A percentile compares a stretch with the other conserved stretches of the same genome.
phyloP scores from a whole-genome alignment of 2,797 vertebrate genomes.

The Sandelia bainsii region DNA sequence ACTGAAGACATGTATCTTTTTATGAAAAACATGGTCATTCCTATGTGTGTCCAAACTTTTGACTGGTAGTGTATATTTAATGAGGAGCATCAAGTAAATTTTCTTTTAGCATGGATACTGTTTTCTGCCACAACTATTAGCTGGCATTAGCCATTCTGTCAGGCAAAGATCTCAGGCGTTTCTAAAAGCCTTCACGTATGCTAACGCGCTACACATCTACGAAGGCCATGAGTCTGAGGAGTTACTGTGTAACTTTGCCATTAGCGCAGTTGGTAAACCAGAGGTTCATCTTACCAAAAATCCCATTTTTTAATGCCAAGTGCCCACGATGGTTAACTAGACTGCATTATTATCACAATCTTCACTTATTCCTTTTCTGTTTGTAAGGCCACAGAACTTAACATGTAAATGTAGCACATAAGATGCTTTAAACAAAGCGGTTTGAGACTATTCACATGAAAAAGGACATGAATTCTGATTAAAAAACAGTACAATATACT shows the following conservation, averaged over 20 bases:
- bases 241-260: neutral
- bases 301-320: neutral
- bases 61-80: too few relatives aligned
- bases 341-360: slow-evolving; percentile 8
- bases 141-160: slow-evolving; percentile 15
- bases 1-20: too few relatives aligned
- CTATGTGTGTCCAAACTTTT: too few relatives aligned
- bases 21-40: too few relatives aligned
- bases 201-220: slow-evolving; percentile 3
- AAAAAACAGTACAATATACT: slow-evolving; percentile 21
- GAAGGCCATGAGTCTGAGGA: slow-evolving; percentile 7
- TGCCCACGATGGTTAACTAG: neutral
- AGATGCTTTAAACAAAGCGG: slow-evolving; percentile 11
- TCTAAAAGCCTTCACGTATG: slow-evolving; percentile 2
- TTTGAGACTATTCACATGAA: slow-evolving; percentile 37
- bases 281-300: neutral
- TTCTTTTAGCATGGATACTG: neutral
- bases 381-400: slow-evolving; percentile 59
- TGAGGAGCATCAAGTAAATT: slow-evolving; percentile 9
- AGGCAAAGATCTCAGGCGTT: slow-evolving; percentile 4
- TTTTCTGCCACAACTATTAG: slow-evolving; percentile 10
- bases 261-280: slow-evolving; percentile 1
- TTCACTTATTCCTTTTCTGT: slow-evolving; percentile 14
- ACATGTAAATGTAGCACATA: slow-evolving; percentile 21
- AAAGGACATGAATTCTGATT: slow-evolving; percentile 41